Evolutionary conservation across 1,140 invertebrate genomes (phyloP), one percentile per base, ranked within the genome.

Genomic region (Drosophila setifemur): DNA sequence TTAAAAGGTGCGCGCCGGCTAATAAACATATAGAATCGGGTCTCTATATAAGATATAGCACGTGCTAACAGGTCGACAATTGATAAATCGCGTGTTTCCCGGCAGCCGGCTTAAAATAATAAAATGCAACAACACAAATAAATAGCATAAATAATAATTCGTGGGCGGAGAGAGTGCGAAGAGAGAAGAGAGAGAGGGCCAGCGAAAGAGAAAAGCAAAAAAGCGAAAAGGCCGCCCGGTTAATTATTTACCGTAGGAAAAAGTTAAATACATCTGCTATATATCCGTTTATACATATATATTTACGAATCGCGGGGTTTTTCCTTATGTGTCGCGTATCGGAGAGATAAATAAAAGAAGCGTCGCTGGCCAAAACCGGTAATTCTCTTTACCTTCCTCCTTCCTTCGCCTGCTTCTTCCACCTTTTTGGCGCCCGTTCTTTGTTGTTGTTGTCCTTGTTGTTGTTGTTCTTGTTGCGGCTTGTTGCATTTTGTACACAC

Each of bases 401-500:
- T 26, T 70, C 31, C 18, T 33, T 33, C 35, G 31, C 25, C 37
- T 45, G 57, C 29, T 14, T 69, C 68, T 47, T 77, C 37, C 42
- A 69, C 52, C 57, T 58, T 73, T 79, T 70, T 75, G 69, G 55
- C 63, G 69, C 49, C 28, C 63, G 44, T 18, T 26, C 33, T 48
- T 49, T 39, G 26, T 40, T 61, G 33, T 19, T 35, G 16, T 16
- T 52, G 12, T 43, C 1, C 14, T 45, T 39, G 26, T 42, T 61
- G 45, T 23, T 40, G 16, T 21, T 52, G 16, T 55, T 79, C 47
- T 48, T 68, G 12, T 29, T 64, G 60, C 47, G 39, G 35, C 70
- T 73, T 78, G 75, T 81, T 82, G 77, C 78, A 78, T 73, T 73
- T 66, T 64, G 5, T 37, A 18, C 33, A 18, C 14, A 18, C 12